Evolutionary conservation across 2,797 vertebrate genomes (phyloP).

Genomic region (Aulostomus chinensis): DNA sequence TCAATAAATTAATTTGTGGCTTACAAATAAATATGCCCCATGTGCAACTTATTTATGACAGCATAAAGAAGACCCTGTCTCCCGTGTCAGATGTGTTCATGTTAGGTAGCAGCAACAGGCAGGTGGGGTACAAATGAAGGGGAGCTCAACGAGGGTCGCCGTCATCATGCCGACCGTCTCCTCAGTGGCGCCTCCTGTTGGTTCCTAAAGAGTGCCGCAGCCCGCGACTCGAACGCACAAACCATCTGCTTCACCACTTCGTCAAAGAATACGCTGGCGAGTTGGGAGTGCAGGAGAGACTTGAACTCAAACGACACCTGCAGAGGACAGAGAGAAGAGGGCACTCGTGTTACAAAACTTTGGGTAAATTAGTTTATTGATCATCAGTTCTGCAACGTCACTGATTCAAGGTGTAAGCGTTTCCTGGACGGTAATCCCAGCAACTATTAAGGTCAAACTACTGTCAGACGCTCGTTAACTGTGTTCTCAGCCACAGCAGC

Average conservation of each 20-base stretch:
- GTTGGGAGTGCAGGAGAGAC: slow-evolving; percentile 81
- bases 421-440: neutral
- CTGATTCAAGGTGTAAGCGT: neutral
- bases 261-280: slow-evolving; percentile 80
- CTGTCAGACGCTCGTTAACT: slow-evolving; percentile 20
- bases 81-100: too few species aligned
- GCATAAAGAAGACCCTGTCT: too few species aligned
- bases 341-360: neutral
- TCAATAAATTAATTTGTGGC: too few species aligned
- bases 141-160: neutral
- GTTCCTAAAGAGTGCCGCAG: slow-evolving; percentile 64
- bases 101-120: too few species aligned
- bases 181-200: slow-evolving; percentile 23
- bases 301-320: slow-evolving; percentile 86
- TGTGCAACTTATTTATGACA: too few species aligned
- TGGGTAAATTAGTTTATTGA: too few species aligned
- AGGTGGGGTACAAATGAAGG: neutral
- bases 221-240: slow-evolving; percentile 77
- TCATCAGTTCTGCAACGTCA: fast-evolving
- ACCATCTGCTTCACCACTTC: slow-evolving; percentile 86
- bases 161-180: slow-evolving; percentile 29
- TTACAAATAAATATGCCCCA: too few species aligned
- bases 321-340: slow-evolving; percentile 3
- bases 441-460: slow-evolving; percentile 33
- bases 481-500: slow-evolving; percentile 7